phyloP scores from a whole-genome alignment of 2,797 vertebrate genomes.

The Cossypha dichroa region DNA sequence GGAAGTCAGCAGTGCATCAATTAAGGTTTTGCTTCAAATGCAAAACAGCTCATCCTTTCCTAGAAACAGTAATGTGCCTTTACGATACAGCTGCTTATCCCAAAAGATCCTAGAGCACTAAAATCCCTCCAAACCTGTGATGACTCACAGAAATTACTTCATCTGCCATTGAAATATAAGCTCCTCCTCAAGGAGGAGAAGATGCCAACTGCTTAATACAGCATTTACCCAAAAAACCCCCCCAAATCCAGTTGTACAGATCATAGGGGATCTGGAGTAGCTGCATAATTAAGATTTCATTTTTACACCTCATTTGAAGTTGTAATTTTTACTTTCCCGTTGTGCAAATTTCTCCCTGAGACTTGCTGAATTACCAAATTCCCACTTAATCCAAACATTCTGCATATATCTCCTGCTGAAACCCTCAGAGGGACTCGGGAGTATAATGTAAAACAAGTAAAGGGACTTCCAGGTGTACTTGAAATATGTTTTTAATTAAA shows the following conservation, averaged over 20 bases:
- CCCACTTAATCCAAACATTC: background rate
- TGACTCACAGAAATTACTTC: slow-evolving; percentile 8
- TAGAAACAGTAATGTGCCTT: background rate
- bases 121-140: background rate
- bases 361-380: background rate
- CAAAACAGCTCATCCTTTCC: slow-evolving; percentile 6
- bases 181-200: slow-evolving; percentile 14
- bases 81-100: background rate
- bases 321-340: background rate
- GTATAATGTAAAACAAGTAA: background rate
- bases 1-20: background rate
- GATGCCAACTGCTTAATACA: background rate
- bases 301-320: slow-evolving; percentile 33
- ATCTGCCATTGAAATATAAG: background rate
- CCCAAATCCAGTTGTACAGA: background rate
- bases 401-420: background rate
- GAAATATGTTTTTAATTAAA: background rate
- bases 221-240: background rate
- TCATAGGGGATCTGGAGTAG: background rate
- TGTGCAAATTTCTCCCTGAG: background rate
- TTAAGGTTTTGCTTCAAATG: slow-evolving; percentile 33
- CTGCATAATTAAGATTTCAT: background rate
- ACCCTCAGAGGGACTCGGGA: background rate
- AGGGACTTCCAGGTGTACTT: background rate
- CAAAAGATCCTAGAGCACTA: background rate